Conservation (phyloP, 2,888 invertebrate genomes). For the Encarsia formosa region DNA sequence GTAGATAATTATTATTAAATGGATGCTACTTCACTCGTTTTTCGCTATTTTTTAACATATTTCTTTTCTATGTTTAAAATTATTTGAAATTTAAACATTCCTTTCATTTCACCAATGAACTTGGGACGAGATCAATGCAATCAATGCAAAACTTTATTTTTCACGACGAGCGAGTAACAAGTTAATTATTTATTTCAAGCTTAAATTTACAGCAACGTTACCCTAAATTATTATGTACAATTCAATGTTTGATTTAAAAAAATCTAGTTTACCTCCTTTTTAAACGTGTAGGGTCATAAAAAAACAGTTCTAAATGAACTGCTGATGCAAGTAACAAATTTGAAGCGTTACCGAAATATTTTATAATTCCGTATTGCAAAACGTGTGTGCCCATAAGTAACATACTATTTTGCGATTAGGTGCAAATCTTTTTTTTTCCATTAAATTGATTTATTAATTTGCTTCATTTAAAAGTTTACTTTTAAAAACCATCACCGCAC, state of each 20-base stretch:
- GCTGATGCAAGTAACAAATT: slow-evolving; percentile 20
- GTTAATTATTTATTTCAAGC: slow-evolving; percentile 22
- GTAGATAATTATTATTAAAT: slow-evolving; percentile 11
- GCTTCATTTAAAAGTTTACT: too few relatives aligned
- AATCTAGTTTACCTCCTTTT: slow-evolving; percentile 18
- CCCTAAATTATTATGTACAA: slow-evolving; percentile 27
- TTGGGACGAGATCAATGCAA: slow-evolving; percentile 20
- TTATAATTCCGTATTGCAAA: slow-evolving; percentile 7
- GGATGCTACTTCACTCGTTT: slow-evolving; percentile 17
- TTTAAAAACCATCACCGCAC: slow-evolving; percentile 22
- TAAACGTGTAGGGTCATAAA: slow-evolving; percentile 20
- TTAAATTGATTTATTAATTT: slow-evolving; percentile 12
- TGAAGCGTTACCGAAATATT: slow-evolving; percentile 16
- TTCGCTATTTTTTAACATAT: neutral
- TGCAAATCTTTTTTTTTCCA: slow-evolving; percentile 16
- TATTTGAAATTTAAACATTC: neutral
- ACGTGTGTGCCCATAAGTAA: slow-evolving; percentile 14
- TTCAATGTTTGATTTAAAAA: slow-evolving; percentile 26
- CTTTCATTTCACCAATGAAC: slow-evolving; percentile 15
- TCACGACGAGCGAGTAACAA: slow-evolving; percentile 22
- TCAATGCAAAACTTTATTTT: slow-evolving; percentile 20
- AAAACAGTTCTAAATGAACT: slow-evolving; percentile 23
- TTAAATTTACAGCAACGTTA: slow-evolving; percentile 29
- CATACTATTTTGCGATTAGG: slow-evolving; percentile 20
- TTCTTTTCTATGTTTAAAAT: neutral